Percentiles rank a stretch among this genome's conserved stretches.
Conservation (phyloP, 1,140 invertebrate genomes). For the Leptestheria dahalacensis region DNA sequence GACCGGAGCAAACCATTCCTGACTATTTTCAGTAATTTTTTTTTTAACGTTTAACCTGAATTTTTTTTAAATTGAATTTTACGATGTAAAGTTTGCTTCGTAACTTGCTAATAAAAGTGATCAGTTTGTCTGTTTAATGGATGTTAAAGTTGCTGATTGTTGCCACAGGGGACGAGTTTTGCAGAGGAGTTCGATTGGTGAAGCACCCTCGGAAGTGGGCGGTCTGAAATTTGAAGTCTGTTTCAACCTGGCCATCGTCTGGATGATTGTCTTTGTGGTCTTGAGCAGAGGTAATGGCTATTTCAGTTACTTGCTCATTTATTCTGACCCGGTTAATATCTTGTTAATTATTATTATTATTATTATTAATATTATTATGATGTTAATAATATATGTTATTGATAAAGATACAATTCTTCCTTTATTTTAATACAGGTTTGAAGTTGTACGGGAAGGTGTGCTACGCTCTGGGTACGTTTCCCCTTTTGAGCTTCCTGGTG, state of each 20-base stretch:
- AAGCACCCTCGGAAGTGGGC: constrained; percentile 34
- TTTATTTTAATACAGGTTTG: constrained; percentile 37
- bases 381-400: neutral
- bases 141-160: constrained; percentile 10
- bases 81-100: neutral
- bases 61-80: constrained; percentile 3
- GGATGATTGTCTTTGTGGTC: constrained; percentile 78
- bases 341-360: constrained; percentile 12
- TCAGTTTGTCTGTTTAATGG: neutral
- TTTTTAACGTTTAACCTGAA: neutral
- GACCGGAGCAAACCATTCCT: constrained; percentile 45
- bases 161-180: constrained; percentile 51
- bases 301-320: neutral
- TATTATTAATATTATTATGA: no score
- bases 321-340: neutral
- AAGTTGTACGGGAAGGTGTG: constrained; percentile 71
- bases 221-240: constrained; percentile 68
- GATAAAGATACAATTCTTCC: constrained; percentile 5
- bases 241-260: constrained; percentile 75
- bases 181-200: constrained; percentile 40
- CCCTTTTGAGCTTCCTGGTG: constrained; percentile 52
- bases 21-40: constrained; percentile 40
- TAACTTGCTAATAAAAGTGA: neutral
- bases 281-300: constrained; percentile 53
- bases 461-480: constrained; percentile 52